phyloP scores from a whole-genome alignment of 1,140 invertebrate species.

The Heliconius hermathena region DNA sequence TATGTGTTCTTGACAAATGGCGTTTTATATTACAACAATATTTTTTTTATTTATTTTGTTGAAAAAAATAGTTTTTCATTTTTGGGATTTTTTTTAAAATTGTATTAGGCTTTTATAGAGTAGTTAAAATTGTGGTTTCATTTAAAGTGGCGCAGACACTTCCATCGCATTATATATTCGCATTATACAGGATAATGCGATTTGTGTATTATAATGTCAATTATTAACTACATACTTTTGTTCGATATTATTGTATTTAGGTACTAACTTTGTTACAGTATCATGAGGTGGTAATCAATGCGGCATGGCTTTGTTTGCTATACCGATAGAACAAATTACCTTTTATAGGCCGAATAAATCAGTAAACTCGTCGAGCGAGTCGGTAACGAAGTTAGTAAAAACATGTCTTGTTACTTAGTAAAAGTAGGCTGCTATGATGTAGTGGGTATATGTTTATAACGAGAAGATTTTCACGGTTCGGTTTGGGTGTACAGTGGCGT shows the following conservation, averaged over 20 bases:
- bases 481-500: background rate
- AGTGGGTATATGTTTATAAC: background rate
- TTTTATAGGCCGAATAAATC: constrained; percentile 24
- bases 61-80: too few species aligned
- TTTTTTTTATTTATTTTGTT: too few species aligned
- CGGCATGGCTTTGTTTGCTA: constrained; percentile 21
- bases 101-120: too few species aligned
- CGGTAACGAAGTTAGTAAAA: constrained; percentile 10
- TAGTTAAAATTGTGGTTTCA: too few species aligned
- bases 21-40: too few species aligned
- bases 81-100: too few species aligned
- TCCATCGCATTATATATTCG: too few species aligned
- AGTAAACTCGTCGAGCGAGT: constrained; percentile 16
- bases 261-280: background rate
- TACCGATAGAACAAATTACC: constrained; percentile 20
- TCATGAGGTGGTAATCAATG: constrained; percentile 15
- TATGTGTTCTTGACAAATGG: too few species aligned
- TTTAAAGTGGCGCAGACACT: too few species aligned
- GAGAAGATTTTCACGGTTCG: background rate
- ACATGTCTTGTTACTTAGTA: constrained; percentile 12
- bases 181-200: too few species aligned
- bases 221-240: background rate
- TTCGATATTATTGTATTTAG: constrained; percentile 1
- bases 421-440: background rate
- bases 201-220: too few species aligned